Evolutionary conservation across 2,113 vertebrate species (phyloP).

Genomic region (Oncorhynchus gorbuscha): DNA sequence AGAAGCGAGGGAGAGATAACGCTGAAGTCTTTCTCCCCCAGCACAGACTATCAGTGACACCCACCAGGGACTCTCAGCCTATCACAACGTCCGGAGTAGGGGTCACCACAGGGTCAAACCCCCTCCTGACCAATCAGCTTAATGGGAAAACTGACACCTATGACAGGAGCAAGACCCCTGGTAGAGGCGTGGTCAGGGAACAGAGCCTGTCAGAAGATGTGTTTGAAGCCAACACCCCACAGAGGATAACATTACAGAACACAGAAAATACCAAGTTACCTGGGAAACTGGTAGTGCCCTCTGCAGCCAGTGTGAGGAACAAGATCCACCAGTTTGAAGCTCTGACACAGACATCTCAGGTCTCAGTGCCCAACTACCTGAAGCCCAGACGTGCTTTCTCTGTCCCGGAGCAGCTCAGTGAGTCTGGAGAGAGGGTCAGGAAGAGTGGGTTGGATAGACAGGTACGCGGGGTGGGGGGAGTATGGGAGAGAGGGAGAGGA

Average conservation of each 20-base stretch:
- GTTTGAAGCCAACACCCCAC: conserved; percentile 33
- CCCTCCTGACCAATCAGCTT: not conserved
- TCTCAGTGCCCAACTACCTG: conserved; percentile 9
- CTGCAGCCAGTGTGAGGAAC: conserved; percentile 67
- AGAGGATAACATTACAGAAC: conserved; percentile 26
- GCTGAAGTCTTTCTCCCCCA: not conserved
- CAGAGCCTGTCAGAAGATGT: conserved; percentile 35
- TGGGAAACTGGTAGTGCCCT: conserved; percentile 1
- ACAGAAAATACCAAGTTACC: conserved; percentile 20
- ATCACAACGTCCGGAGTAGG: not conserved
- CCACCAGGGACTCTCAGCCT: too few species aligned
- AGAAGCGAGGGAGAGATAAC: not conserved
- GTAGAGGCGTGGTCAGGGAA: not conserved
- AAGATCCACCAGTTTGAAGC: conserved; percentile 76
- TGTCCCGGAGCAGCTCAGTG: conserved; percentile 42
- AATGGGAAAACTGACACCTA: not conserved
- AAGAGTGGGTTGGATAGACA: conserved; percentile 58
- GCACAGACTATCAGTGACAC: too few species aligned
- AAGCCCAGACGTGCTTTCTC: conserved; percentile 56
- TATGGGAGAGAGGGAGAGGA: conserved; percentile 25
- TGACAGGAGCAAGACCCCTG: not conserved
- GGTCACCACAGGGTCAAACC: conserved; percentile 4
- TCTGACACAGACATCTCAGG: conserved; percentile 58
- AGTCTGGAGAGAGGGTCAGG: conserved; percentile 31
- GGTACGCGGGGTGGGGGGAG: conserved; percentile 13